phyloP scores from a whole-genome alignment of 2,888 invertebrate genomes.

The Scaptomyza tumidula region DNA sequence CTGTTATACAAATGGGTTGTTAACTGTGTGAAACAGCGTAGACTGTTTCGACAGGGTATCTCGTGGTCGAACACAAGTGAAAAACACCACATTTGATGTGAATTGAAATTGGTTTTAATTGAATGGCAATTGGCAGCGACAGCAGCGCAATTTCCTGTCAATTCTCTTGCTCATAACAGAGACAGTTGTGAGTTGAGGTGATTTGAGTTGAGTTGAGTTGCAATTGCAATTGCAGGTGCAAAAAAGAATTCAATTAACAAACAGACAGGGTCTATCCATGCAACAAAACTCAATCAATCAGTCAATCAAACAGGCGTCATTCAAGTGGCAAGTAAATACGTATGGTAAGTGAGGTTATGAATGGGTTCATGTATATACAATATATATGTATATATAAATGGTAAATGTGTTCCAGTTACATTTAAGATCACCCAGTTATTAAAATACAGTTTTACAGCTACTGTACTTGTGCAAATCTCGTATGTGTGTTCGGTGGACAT shows the following conservation, averaged over 20 bases:
- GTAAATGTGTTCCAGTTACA: too few relatives aligned
- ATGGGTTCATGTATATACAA: too few relatives aligned
- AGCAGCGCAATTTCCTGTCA: constrained; percentile 67
- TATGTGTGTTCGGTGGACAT: not conserved
- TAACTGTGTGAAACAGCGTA: not conserved
- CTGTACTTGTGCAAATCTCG: too few relatives aligned
- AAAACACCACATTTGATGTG: not conserved
- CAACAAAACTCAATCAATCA: constrained; percentile 7
- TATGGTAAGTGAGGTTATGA: not conserved
- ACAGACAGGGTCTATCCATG: not conserved
- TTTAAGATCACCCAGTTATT: too few relatives aligned
- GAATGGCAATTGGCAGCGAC: constrained; percentile 58
- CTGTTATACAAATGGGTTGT: not conserved
- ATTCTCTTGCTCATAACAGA: constrained; percentile 35
- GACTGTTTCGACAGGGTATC: not conserved
- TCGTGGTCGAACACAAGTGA: not conserved
- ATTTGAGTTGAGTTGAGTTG: constrained; percentile 11
- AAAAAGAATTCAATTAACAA: constrained; percentile 65
- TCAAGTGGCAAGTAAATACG: not conserved
- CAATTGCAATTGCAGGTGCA: constrained; percentile 27
- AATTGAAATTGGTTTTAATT: constrained; percentile 63
- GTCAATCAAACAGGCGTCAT: constrained; percentile 9
- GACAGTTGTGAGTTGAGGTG: constrained; percentile 12
- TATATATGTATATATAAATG: too few relatives aligned
- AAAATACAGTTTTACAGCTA: too few relatives aligned